phyloP scores from a whole-genome alignment of 2,888 invertebrate species.

The Pachliopta kotzebuea region DNA sequence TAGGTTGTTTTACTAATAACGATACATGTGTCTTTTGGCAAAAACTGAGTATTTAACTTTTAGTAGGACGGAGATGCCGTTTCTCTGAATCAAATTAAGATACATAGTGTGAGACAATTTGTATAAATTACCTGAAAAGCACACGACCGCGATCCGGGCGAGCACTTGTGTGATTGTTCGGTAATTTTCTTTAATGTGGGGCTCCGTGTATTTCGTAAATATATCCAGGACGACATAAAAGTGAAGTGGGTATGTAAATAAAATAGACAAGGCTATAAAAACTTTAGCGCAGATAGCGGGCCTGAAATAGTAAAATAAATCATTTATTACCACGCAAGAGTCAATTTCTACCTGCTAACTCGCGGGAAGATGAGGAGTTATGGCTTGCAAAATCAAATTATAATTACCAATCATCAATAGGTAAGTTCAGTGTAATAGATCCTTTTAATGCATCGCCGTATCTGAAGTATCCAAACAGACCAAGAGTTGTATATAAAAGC shows the following conservation, averaged over 20 bases:
- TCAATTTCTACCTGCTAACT: no score
- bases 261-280: slow-evolving; percentile 92
- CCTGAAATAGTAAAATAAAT: no score
- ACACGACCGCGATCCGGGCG: slow-evolving; percentile 53
- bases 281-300: slow-evolving; percentile 89
- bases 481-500: slow-evolving; percentile 87
- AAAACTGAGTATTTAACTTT: no score
- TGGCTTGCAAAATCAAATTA: slow-evolving; percentile 14
- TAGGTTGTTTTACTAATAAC: no score
- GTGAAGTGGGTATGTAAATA: slow-evolving; percentile 95
- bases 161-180: slow-evolving; percentile 49
- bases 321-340: no score
- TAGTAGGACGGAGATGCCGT: no score
- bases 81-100: no score
- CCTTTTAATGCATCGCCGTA: slow-evolving; percentile 86
- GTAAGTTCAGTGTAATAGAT: slow-evolving; percentile 93
- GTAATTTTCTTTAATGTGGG: slow-evolving; percentile 78
- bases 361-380: background rate
- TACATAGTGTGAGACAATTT: background rate
- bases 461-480: slow-evolving; percentile 93
- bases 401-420: slow-evolving; percentile 82
- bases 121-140: slow-evolving; percentile 58
- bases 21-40: no score
- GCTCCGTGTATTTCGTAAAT: slow-evolving; percentile 86
- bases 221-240: slow-evolving; percentile 96